phyloP scores from a whole-genome alignment of 2,797 vertebrate species.

The Megaceryle alcyon region DNA sequence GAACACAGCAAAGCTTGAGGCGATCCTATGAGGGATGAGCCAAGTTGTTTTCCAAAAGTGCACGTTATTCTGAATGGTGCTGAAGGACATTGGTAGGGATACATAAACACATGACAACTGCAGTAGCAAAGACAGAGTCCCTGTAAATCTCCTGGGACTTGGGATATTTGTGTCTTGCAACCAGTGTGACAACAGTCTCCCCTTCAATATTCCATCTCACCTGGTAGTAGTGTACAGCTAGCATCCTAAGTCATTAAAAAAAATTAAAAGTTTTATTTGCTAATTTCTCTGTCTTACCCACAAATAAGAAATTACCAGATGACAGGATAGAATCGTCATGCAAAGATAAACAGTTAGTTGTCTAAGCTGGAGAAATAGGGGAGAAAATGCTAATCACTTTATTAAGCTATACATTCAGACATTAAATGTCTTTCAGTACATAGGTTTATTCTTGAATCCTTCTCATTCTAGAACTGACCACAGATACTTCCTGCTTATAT shows the following conservation, averaged over 20 bases:
- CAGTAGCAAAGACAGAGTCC: background rate
- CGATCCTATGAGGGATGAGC: background rate
- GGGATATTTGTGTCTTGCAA: background rate
- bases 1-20: background rate
- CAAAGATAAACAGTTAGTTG: background rate
- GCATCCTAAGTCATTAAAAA: background rate
- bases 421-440: background rate
- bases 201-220: background rate
- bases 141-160: background rate
- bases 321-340: background rate
- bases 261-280: background rate
- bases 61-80: background rate
- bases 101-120: background rate
- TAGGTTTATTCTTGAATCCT: background rate
- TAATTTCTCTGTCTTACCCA: background rate
- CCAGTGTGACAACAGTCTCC: background rate
- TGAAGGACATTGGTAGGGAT: background rate
- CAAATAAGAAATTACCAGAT: background rate
- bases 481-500: background rate
- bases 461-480: background rate
- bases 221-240: background rate
- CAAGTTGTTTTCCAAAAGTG: background rate
- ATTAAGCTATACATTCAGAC: background rate
- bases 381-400: background rate
- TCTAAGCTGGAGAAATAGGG: background rate